A percentile compares a stretch with the other conserved stretches of the same genome.
These are phyloP conservation scores for Mormyrus iriodes DNA, from an alignment of 2,113 vertebrate genomes.

Conservation along the genomic window DNA sequence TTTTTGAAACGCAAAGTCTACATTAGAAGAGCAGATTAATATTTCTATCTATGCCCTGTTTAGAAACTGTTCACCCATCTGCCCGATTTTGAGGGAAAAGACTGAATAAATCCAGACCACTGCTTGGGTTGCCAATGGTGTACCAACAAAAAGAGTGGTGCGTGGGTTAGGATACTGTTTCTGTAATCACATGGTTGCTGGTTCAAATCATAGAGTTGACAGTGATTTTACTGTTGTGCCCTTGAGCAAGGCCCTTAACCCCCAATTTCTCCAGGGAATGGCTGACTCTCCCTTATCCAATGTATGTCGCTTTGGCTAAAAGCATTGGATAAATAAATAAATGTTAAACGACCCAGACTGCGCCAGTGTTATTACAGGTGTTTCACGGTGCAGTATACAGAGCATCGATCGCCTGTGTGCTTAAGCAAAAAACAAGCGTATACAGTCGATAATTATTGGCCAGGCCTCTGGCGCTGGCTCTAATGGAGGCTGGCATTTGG, in stretches of 20 bases:
- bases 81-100: neutral
- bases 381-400: slow-evolving; percentile 7
- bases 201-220: neutral
- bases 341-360: neutral
- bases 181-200: neutral
- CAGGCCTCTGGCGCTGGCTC: slow-evolving; percentile 49
- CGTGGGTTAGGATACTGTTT: neutral
- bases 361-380: neutral
- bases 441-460: slow-evolving; percentile 66
- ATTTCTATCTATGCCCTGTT: neutral
- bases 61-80: neutral
- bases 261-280: neutral
- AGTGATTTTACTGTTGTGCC: neutral
- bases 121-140: neutral
- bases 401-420: slow-evolving; percentile 48
- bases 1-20: neutral
- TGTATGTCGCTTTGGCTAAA: neutral
- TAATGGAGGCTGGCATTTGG: slow-evolving; percentile 58
- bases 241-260: neutral
- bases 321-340: neutral
- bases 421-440: slow-evolving; percentile 58
- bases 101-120: neutral
- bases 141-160: neutral
- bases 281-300: neutral
- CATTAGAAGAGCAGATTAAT: neutral